Base-by-base conservation (phyloP, 2,113 vertebrate genomes). In the Phasianus colchicus region DNA sequence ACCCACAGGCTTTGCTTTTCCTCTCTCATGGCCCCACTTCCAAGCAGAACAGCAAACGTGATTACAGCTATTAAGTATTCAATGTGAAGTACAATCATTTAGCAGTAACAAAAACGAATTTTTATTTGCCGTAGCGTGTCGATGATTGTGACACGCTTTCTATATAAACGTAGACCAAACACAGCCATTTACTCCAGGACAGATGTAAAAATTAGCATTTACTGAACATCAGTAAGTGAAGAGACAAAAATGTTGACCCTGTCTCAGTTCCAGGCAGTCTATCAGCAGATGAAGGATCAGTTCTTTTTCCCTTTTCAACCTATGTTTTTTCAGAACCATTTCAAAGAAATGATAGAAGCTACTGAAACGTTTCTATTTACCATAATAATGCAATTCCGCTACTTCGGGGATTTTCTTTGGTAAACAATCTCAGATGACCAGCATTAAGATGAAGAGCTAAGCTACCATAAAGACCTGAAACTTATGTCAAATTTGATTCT, bases 361-460 rank as follows among this genome's bases (percentile, higher is more conserved):
- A 83, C 84, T 80, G 83, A 87, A 95, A 89, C 88, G 84, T 83
- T 90, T 71, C 91, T 93, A 78, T 78, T 97, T 95, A 93, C 78
- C 91, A 84, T 90, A 93, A 93, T 94, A 95, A 47, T 54, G 71
- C 90, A 94, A 83, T 89, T 91, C 70, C 1, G 2, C 83, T 81
- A 83, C 85, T 89, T 92, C 32, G 86, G 83, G 77, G 91, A 93
- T 92, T 95, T 94, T 92, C 90, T 91, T 91, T 1, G 0, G 43
- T 79, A 94, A 96, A 90, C 92, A 92, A 52, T 84, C 65, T 92
- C 91, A 86, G 90, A 94, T 88, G 91, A 95, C 94, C 83, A 54
- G 79, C 43, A 91, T 82, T 81, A 91, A 86, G 63, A 96, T 45
- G 50, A 90, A 94, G 93, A 95, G 64, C 79, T 94, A 83, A 96